Evolutionary conservation across 1,140 invertebrate genomes (phyloP).

Genomic region (Chironomus tepperi): DNA sequence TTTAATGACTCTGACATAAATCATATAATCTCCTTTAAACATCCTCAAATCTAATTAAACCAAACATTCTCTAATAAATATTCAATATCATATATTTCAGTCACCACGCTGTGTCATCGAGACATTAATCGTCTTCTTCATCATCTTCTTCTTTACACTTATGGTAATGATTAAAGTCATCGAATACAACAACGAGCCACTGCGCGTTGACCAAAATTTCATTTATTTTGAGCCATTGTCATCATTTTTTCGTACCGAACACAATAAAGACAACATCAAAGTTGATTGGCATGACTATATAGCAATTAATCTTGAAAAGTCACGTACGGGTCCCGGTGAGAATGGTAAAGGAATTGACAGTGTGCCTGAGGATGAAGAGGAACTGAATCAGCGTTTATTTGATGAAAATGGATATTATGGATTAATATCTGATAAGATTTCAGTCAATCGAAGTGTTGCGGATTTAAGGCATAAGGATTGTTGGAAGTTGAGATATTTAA

Average conservation of each 20-base stretch:
- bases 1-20: no score
- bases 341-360: constrained; percentile 48
- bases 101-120: neutral
- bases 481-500: constrained; percentile 93
- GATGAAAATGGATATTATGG: constrained; percentile 93
- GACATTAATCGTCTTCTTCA: neutral
- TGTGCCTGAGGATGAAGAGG: constrained; percentile 43
- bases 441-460: constrained; percentile 63
- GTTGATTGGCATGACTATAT: constrained; percentile 66
- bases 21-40: no score
- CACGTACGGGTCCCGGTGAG: constrained; percentile 70
- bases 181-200: constrained; percentile 17
- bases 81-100: neutral
- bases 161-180: neutral
- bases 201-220: constrained; percentile 25
- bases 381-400: constrained; percentile 65
- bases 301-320: constrained; percentile 46
- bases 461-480: constrained; percentile 86
- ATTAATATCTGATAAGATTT: constrained; percentile 90
- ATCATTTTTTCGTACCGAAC: constrained; percentile 56
- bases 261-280: constrained; percentile 41
- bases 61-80: neutral
- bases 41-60: no score
- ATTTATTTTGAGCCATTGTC: constrained; percentile 44
- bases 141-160: neutral